Evolutionary conservation across 2,888 invertebrate species (phyloP).

Genomic region (Drosophila tanythrix): DNA sequence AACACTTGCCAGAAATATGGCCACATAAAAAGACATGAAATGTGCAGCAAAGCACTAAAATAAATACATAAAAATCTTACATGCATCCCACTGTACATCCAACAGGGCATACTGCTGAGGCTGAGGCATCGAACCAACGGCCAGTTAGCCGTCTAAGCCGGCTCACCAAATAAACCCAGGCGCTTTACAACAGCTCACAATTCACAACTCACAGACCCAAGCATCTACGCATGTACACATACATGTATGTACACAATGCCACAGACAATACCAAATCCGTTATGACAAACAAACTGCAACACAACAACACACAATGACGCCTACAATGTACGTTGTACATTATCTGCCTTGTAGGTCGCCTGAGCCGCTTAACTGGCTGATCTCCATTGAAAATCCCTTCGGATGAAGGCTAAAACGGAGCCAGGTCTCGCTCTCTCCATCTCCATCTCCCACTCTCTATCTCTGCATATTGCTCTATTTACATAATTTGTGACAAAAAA

Average conservation of each 20-base stretch:
- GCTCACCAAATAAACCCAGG: constrained; percentile 70
- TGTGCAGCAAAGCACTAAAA: constrained; percentile 50
- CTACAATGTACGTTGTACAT: constrained; percentile 34
- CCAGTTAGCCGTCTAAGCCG: constrained; percentile 51
- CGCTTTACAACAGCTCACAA: constrained; percentile 36
- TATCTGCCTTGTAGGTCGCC: constrained; percentile 35
- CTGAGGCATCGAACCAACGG: not conserved
- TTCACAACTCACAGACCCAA: not conserved
- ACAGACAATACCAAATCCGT: constrained; percentile 34
- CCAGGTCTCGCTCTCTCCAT: not conserved
- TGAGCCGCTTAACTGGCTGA: constrained; percentile 31
- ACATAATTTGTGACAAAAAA: not conserved
- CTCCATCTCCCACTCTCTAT: not conserved
- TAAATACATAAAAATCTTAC: constrained; percentile 45
- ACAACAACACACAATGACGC: constrained; percentile 26
- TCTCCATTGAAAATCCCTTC: constrained; percentile 11
- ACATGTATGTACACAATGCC: constrained; percentile 12
- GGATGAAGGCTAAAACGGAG: constrained; percentile 11
- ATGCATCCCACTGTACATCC: constrained; percentile 3
- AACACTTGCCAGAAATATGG: constrained; percentile 73
- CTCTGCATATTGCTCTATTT: not conserved
- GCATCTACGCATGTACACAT: not conserved
- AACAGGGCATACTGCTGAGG: constrained; percentile 1
- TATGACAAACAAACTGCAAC: constrained; percentile 41
- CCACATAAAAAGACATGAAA: constrained; percentile 72